Base-by-base conservation (phyloP, 1,140 invertebrate species). In the Dicyema japonicum region DNA sequence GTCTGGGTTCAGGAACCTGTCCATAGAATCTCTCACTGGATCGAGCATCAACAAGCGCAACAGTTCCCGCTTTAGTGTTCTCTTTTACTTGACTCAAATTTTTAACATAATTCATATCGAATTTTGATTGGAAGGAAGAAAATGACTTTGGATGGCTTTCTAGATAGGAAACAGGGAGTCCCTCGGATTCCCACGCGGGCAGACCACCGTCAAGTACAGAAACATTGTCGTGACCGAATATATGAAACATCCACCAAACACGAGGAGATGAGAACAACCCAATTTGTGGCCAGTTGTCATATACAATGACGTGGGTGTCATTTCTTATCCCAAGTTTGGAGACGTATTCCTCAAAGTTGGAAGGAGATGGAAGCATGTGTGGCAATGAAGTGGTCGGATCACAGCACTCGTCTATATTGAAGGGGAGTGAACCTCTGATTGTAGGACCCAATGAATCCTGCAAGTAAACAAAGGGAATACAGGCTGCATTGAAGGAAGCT, bases 191-290 rank as follows among this genome's bases (percentile, higher is more conserved):
- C 46, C 46, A 48, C 24, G 38, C 36, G 2, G 28, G 35, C 13
- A 46, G 33, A 4, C 46, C 46, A 18, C 46, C 46, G 30, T 43
- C 37, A 17, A 48, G 31, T 15, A 48, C 30, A 2, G 40, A 46
- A 8, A 48, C 36, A 3, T 24, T 26, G 5, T 36, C 19, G 30
- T 46, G 43, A 11, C 46, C 46, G 34, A 44, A 48, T 1, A 38
- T 31, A 25, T 34, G 30, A 27, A 48, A 44, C 17, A 37, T 44
- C 40, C 41, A 46, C 46, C 46, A 48, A 22, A 39, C 42, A 22
- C 46, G 25, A 9, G 36, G 41, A 4, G 44, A 41, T 7, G 43
- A 44, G 26, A 45, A 44, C 6, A 44, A 18, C 1, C 42, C 39
- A 30, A 38, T 38, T 8, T 33, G 32, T 16, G 36, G 31, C 31